These are phyloP conservation scores for Muntiacus reevesi DNA, from an alignment of 2,113 vertebrate species.

Conservation along the genomic window DNA sequence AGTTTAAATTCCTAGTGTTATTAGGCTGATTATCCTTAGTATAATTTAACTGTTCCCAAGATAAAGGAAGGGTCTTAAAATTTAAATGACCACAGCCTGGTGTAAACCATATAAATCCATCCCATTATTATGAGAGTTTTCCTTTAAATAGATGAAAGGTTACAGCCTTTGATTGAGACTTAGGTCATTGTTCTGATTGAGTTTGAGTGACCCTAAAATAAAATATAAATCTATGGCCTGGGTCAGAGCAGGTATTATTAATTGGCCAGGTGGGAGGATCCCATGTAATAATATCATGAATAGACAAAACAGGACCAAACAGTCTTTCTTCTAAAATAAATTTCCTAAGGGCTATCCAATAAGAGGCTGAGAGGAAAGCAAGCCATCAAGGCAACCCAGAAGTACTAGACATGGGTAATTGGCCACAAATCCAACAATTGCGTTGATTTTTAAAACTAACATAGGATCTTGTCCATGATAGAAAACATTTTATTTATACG, in stretches of 20 bases:
- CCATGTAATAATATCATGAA: not conserved
- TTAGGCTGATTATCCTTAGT: not conserved
- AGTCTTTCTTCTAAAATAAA: not conserved
- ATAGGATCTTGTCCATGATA: not conserved
- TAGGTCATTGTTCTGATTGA: not conserved
- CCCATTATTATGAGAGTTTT: not conserved
- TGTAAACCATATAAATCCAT: not conserved
- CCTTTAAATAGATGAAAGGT: not conserved
- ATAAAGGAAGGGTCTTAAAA: not conserved
- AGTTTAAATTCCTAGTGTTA: not conserved
- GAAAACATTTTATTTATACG: not conserved
- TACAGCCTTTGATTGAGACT: not conserved
- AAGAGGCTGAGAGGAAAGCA: not conserved
- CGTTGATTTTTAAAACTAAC: not conserved
- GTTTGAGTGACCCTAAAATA: not conserved
- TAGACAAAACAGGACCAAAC: not conserved
- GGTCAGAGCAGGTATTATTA: not conserved
- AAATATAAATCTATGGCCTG: not conserved
- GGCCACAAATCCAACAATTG: not conserved
- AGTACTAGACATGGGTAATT: not conserved
- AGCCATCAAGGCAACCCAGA: not conserved
- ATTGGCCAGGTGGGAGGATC: not conserved
- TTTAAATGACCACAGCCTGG: not conserved
- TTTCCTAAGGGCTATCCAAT: not conserved
- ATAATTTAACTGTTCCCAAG: not conserved